These are phyloP conservation scores for Leptoteleia sp. DNA, from an alignment of 1,140 invertebrate species.

Conservation along the genomic window DNA sequence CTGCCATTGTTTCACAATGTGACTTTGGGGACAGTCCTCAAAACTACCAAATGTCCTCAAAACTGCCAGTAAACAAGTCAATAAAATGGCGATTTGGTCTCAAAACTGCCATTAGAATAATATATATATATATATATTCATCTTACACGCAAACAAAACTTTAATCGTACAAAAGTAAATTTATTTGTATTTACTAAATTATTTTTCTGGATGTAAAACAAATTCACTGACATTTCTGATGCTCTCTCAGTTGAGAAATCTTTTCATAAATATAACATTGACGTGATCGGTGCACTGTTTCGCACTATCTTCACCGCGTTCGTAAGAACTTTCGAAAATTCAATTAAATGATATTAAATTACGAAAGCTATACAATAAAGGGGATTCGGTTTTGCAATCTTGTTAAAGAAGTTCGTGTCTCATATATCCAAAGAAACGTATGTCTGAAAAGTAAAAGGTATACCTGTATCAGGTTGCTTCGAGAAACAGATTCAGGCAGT, in stretches of 20 bases:
- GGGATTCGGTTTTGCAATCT: constrained; percentile 26
- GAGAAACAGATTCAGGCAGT: constrained; percentile 43
- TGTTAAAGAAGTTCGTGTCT: constrained; percentile 50
- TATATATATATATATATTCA: no score
- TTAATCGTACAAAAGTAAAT: no score
- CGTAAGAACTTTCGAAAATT: constrained; percentile 37
- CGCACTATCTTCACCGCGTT: background rate
- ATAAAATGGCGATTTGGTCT: no score
- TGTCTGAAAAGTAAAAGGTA: constrained; percentile 18
- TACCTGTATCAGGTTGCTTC: constrained; percentile 28
- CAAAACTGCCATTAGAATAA: no score
- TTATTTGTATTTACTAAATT: no score
- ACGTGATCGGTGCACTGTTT: background rate
- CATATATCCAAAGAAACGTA: constrained; percentile 43
- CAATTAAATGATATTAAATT: constrained; percentile 44
- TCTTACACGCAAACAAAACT: no score
- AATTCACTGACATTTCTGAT: no score
- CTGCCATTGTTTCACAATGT: no score
- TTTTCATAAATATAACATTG: constrained; percentile 1
- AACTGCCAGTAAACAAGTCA: no score
- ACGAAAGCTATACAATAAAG: constrained; percentile 29
- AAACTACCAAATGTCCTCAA: no score
- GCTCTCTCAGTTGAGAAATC: background rate
- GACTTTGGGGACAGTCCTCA: no score
- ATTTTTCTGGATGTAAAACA: no score